Conservation (phyloP, 2,888 invertebrate species). For the Tinea semifulvella region DNA sequence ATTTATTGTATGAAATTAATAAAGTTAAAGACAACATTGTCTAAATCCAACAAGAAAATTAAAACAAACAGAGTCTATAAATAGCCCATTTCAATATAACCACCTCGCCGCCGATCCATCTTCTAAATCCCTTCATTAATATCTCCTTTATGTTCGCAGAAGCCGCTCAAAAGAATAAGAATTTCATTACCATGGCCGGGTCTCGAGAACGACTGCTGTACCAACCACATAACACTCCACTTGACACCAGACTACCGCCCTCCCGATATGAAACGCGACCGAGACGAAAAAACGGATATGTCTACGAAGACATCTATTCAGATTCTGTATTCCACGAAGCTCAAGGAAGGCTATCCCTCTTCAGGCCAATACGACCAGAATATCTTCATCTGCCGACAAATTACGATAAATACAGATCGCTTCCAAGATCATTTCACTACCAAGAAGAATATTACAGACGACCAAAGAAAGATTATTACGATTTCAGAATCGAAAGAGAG, state of each 20-base stretch:
- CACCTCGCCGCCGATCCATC: no score
- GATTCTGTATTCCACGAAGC: constrained; percentile 50
- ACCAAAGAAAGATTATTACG: constrained; percentile 52
- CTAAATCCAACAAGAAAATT: no score
- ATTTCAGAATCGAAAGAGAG: constrained; percentile 48
- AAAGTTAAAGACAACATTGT: no score
- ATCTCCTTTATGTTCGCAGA: constrained; percentile 28
- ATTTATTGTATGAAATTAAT: no score
- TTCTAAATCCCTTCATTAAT: constrained; percentile 12
- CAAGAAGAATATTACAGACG: constrained; percentile 37
- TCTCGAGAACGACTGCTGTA: constrained; percentile 52
- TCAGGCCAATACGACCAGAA: constrained; percentile 58
- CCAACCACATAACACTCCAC: constrained; percentile 40
- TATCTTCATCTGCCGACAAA: constrained; percentile 51
- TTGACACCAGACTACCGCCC: constrained; percentile 31
- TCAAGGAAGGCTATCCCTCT: constrained; percentile 52
- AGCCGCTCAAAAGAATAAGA: constrained; percentile 19
- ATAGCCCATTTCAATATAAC: no score
- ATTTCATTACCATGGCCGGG: constrained; percentile 50
- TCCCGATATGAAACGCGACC: constrained; percentile 27
- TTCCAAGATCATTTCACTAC: constrained; percentile 51
- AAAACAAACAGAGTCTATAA: no score
- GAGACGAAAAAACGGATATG: constrained; percentile 52
- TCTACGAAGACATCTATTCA: constrained; percentile 60
- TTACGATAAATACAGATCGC: constrained; percentile 53